Conservation (phyloP, 2,797 vertebrate genomes). For the Onychomys arenicola region DNA sequence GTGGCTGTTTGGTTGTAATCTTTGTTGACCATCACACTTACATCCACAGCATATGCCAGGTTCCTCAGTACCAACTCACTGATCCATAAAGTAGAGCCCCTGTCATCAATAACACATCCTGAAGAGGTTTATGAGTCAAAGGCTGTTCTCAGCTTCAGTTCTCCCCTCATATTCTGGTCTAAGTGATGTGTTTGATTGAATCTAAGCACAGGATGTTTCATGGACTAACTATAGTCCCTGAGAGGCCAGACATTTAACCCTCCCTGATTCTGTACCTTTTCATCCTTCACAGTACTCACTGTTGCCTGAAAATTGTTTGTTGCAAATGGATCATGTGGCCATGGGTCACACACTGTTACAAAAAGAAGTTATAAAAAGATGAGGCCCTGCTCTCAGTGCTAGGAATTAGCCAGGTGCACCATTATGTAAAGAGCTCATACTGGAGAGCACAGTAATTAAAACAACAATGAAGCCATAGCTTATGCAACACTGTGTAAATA, state of each 20-base stretch:
- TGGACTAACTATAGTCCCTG: neutral
- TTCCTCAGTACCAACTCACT: neutral
- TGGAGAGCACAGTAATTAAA: conserved; percentile 68
- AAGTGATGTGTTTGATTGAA: conserved; percentile 28
- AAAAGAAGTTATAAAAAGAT: conserved; percentile 70
- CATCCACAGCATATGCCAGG: neutral
- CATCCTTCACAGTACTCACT: neutral
- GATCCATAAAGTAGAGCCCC: neutral
- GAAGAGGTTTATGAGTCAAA: conserved; percentile 15
- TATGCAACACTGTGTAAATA: conserved; percentile 69
- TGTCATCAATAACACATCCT: neutral
- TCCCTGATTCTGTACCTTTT: neutral
- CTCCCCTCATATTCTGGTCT: neutral
- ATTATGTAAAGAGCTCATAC: conserved; percentile 72
- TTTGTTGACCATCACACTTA: conserved; percentile 1
- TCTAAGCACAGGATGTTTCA: conserved; percentile 9
- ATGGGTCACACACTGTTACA: conserved; percentile 37
- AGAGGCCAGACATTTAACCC: conserved; percentile 43
- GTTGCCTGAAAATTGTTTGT: conserved; percentile 54
- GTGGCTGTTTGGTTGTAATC: neutral
- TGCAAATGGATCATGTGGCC: conserved; percentile 42
- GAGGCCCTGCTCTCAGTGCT: neutral
- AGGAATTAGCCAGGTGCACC: conserved; percentile 78
- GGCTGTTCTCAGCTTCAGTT: neutral
- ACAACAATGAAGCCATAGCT: conserved; percentile 71